These are phyloP conservation scores for Drosophila antonietae DNA, from an alignment of 2,888 invertebrate genomes.

Conservation along the genomic window DNA sequence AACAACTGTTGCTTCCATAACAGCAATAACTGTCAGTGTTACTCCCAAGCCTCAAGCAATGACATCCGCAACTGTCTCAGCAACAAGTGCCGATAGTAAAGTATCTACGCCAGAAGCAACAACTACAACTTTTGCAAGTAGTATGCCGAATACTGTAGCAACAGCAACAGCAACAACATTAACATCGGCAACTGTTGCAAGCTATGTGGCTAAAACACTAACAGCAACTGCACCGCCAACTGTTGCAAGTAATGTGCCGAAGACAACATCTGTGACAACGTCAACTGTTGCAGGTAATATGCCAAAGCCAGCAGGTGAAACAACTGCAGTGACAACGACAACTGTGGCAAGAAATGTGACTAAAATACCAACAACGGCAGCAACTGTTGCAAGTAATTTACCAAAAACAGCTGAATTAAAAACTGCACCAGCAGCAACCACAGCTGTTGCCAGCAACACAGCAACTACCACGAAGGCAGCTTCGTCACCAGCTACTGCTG, in stretches of 20 bases:
- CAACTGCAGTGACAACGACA: constrained; percentile 4
- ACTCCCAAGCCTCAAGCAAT: constrained; percentile 3
- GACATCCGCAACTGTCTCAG: constrained; percentile 16
- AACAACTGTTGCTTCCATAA: constrained; percentile 26
- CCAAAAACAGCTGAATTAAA: neutral
- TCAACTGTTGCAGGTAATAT: neutral
- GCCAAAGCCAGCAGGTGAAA: neutral
- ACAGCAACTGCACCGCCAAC: constrained; percentile 6
- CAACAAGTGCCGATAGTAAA: constrained; percentile 8
- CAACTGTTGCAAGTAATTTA: neutral
- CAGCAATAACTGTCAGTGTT: constrained; percentile 19
- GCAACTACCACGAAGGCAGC: neutral
- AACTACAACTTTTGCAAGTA: constrained; percentile 6
- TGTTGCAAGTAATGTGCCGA: neutral
- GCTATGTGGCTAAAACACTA: neutral
- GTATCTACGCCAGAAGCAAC: constrained; percentile 7
- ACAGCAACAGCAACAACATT: constrained; percentile 5
- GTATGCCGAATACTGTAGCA: neutral
- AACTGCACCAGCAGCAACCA: constrained; percentile 3
- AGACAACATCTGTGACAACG: neutral
- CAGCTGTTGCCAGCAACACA: constrained; percentile 2
- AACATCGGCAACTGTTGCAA: neutral
- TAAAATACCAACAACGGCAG: neutral
- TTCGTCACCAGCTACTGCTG: neutral
- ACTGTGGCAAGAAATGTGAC: neutral